Conservation (phyloP, 2,888 invertebrate species). For the Mythimna pallens region DNA sequence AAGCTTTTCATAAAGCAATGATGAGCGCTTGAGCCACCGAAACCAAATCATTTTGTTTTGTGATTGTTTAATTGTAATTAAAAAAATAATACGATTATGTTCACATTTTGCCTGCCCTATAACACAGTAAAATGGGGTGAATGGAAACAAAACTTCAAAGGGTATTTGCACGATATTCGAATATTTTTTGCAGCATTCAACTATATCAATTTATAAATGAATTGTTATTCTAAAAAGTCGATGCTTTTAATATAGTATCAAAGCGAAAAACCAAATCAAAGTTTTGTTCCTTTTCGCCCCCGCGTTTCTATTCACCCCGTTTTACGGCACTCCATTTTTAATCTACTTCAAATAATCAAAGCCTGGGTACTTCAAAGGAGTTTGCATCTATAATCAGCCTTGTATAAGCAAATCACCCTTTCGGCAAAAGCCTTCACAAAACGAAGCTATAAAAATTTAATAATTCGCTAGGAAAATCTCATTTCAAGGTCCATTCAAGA, state of each 20-base stretch:
- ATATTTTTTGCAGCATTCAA: too few relatives aligned
- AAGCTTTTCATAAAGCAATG: background rate
- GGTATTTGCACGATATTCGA: too few relatives aligned
- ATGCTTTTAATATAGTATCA: too few relatives aligned
- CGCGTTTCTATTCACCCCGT: too few relatives aligned
- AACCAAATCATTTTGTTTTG: background rate
- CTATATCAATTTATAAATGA: too few relatives aligned
- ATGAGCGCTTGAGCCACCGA: background rate
- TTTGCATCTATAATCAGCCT: conserved; percentile 60
- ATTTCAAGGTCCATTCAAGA: conserved; percentile 62
- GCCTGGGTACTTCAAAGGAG: conserved; percentile 6
- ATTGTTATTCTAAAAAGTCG: too few relatives aligned
- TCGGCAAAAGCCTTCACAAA: conserved; percentile 57
- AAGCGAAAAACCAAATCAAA: too few relatives aligned
- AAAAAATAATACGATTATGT: background rate
- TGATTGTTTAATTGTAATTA: background rate
- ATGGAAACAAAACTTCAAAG: too few relatives aligned
- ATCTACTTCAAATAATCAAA: conserved; percentile 19
- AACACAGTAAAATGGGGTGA: conserved; percentile 6
- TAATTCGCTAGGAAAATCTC: conserved; percentile 59
- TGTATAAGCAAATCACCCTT: conserved; percentile 64
- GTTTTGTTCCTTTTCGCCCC: too few relatives aligned
- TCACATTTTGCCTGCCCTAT: background rate
- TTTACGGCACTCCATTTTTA: conserved; percentile 34
- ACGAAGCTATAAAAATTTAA: conserved; percentile 57